Conservation (phyloP, 1,140 invertebrate species). For the Arion vulgaris region DNA sequence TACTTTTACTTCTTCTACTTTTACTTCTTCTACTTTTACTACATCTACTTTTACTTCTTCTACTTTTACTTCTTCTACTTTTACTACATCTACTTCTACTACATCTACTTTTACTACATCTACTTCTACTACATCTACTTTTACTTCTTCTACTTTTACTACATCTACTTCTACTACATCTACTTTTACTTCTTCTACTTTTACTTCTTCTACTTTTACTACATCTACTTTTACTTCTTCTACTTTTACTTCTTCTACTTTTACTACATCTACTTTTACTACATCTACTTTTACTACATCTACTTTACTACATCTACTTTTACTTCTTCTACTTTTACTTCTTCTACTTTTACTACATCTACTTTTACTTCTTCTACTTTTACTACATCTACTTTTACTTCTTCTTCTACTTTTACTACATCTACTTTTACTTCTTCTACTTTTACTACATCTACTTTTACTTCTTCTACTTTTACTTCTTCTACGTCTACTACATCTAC, state of each 20-base stretch:
- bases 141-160: background rate
- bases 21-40: conserved; percentile 7
- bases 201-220: conserved; percentile 33
- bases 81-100: conserved; percentile 22
- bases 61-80: conserved; percentile 8
- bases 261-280: conserved; percentile 11
- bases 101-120: conserved; percentile 31
- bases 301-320: conserved; percentile 20
- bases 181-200: conserved; percentile 25
- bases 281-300: background rate
- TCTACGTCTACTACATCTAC: conserved; percentile 27
- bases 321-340: conserved; percentile 22
- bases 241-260: conserved; percentile 35
- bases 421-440: background rate
- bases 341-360: conserved; percentile 23
- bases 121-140: conserved; percentile 39
- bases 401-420: conserved; percentile 31
- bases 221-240: conserved; percentile 34
- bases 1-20: conserved; percentile 23
- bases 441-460: background rate
- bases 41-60: background rate
- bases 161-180: background rate
- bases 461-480: background rate
- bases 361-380: conserved; percentile 28
- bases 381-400: conserved; percentile 29